phyloP scores from a whole-genome alignment of 2,113 vertebrate species.

The Rhagologus leucostigma region DNA sequence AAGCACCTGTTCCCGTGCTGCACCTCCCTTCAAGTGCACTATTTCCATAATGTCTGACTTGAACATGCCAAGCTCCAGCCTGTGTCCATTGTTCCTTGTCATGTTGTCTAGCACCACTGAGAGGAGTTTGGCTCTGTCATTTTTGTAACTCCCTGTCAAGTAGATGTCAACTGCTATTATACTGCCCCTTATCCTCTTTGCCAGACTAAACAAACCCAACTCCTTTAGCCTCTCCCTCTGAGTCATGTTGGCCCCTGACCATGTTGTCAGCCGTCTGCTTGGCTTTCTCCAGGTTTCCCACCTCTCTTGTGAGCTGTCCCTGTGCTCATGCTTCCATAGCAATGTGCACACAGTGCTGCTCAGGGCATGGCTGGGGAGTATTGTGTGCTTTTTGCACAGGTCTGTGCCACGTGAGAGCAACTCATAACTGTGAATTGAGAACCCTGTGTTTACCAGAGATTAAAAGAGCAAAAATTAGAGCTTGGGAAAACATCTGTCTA shows the following conservation, averaged over 20 bases:
- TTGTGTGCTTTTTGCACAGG: background rate
- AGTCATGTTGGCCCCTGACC: background rate
- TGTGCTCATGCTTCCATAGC: background rate
- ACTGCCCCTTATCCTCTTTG: background rate
- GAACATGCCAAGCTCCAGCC: background rate
- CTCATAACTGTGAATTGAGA: background rate
- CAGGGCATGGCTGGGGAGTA: fast-evolving
- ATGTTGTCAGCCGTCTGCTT: background rate
- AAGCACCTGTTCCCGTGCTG: background rate
- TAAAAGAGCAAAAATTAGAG: background rate
- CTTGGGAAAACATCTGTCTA: background rate
- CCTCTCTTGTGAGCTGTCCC: background rate
- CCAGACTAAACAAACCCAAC: constrained; percentile 38
- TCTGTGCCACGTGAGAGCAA: background rate
- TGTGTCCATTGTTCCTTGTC: background rate
- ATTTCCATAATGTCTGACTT: background rate
- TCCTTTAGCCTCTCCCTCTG: background rate
- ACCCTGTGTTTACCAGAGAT: background rate
- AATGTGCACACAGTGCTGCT: background rate
- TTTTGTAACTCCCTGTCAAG: constrained; percentile 10
- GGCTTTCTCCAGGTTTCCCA: background rate
- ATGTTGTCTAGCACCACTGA: background rate
- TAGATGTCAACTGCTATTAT: background rate
- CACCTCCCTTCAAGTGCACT: background rate
- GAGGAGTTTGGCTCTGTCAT: background rate